Base-by-base conservation (phyloP, 1,140 invertebrate species). In the Bombus pascuorum region DNA sequence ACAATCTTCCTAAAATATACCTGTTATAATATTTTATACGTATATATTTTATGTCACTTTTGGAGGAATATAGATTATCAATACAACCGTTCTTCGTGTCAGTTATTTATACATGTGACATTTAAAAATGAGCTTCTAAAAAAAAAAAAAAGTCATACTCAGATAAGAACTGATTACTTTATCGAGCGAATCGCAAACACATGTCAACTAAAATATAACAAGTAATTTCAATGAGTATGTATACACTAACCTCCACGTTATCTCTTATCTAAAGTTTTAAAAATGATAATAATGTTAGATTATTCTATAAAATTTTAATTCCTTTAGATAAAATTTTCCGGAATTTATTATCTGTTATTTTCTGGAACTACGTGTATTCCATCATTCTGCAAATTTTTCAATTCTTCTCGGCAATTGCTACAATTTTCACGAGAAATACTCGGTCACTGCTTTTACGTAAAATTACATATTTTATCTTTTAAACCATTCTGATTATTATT, bases 21-120 rank as follows among this genome's bases (percentile, higher is more conserved):
- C 15, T 10, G 22, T 22, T 44, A 32, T 18, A 34, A 22, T 10
- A 1, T 34, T 76, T 76, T 28, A 34, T 53, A 22, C 47, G 18
- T 53, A 39, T 3, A 44, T 71, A 77, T 59, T 70, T 83, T 13
- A 28, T 34, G 22, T 22, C 22, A 13, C 9, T 44, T 74, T 42
- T 34, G 12, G 10, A 34, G 25, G 6, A 32, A 22, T 8, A 74
- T 44, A 28, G 39, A 81, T 81, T 59, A 44, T 62, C 53, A 53
- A 62, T 68, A 68, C n/a, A 25, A 79, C 34, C 28, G 5, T 13
- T n/a, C 47, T 15, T 32, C 25, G 42, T 22, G 22, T 42, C 18
- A 25, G 34, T 57, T 68, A 83, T 83, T 77, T 83, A 77, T 77
- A 77, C 34, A 2, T 13, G 62, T 83, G 73, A 53, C 32, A 47